Conservation (phyloP, 2,888 invertebrate species). For the Chymomyza caudatula region DNA sequence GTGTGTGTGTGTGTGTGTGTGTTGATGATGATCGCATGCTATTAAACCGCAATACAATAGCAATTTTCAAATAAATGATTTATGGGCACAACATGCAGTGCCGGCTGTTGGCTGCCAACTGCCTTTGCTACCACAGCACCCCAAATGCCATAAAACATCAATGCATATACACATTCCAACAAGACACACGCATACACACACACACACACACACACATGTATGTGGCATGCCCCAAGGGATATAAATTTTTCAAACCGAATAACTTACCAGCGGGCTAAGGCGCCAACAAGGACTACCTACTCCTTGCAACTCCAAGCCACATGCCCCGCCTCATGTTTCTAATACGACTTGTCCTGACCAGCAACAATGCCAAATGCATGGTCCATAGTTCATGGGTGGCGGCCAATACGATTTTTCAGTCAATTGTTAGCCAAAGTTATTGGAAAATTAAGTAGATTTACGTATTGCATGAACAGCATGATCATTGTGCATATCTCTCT, state of each 20-base stretch:
- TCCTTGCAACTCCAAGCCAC: too few species aligned
- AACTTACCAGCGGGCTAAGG: neutral
- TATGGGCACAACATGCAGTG: conserved; percentile 49
- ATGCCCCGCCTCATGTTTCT: too few species aligned
- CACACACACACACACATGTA: neutral
- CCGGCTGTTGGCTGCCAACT: conserved; percentile 7
- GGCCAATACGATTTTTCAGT: conserved; percentile 30
- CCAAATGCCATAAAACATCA: conserved; percentile 41
- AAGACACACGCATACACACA: neutral
- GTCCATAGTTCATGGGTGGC: conserved; percentile 32
- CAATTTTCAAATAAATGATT: conserved; percentile 71
- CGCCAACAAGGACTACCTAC: neutral
- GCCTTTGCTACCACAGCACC: neutral
- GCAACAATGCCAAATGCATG: conserved; percentile 18
- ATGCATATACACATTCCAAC: conserved; percentile 3
- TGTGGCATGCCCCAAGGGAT: neutral
- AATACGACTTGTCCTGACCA: neutral
- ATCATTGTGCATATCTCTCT: neutral
- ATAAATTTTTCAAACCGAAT: neutral
- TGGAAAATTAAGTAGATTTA: neutral
- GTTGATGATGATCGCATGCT: conserved; percentile 62
- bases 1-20: conserved; percentile 2
- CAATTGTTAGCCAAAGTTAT: conserved; percentile 1
- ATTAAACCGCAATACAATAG: conserved; percentile 70
- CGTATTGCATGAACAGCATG: neutral